phyloP scores from a whole-genome alignment of 2,888 invertebrate species.

The Micoletzkya japonica region DNA sequence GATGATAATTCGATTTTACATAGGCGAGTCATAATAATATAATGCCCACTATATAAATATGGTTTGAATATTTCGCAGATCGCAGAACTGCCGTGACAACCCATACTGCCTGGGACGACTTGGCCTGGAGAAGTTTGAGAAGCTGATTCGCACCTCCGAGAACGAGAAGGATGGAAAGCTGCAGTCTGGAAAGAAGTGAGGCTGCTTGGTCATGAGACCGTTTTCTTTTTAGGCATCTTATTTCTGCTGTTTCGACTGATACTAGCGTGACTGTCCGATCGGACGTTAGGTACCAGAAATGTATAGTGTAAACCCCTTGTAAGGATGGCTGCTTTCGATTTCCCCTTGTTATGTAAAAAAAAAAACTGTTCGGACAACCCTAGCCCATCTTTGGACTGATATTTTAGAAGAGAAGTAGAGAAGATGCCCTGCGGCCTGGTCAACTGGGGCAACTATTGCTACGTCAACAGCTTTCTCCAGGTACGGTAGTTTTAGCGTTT shows the following conservation, averaged over 20 bases:
- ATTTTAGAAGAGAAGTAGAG: constrained; percentile 40
- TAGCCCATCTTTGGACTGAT: too few relatives aligned
- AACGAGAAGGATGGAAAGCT: constrained; percentile 28
- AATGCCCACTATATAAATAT: too few relatives aligned
- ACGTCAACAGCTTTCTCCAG: constrained; percentile 62
- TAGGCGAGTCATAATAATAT: too few relatives aligned
- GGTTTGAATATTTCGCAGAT: constrained; percentile 7
- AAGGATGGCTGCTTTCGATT: too few relatives aligned
- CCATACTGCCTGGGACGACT: constrained; percentile 57
- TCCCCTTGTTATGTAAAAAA: too few relatives aligned
- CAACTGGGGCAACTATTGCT: constrained; percentile 60
- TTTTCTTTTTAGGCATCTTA: too few relatives aligned
- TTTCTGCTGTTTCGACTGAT: too few relatives aligned
- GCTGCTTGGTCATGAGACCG: neutral
- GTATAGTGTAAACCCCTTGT: too few relatives aligned
- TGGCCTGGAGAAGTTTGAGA: constrained; percentile 59
- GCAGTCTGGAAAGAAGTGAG: too few relatives aligned
- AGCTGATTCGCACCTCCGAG: constrained; percentile 40
- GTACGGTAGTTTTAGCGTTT: constrained; percentile 31
- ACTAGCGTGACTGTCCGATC: too few relatives aligned
- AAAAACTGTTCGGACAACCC: too few relatives aligned
- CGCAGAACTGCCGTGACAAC: constrained; percentile 50
- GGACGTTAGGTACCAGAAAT: too few relatives aligned
- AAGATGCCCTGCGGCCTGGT: constrained; percentile 54
- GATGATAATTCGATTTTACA: neutral